phyloP scores from a whole-genome alignment of 2,797 vertebrate species.

The Propithecus perrieri region DNA sequence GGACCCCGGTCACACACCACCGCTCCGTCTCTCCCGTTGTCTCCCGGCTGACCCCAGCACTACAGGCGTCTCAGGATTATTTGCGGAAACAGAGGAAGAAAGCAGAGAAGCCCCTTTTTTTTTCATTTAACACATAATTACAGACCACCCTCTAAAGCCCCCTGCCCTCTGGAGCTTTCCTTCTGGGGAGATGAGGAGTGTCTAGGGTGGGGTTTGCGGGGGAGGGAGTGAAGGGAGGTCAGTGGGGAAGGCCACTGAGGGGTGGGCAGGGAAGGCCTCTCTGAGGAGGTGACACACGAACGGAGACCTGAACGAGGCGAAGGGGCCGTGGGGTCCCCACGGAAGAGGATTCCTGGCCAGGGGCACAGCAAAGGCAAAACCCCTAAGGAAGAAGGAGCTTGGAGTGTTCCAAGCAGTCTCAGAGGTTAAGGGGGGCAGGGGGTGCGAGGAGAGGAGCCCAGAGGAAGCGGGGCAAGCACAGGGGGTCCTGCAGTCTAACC shows the following conservation, averaged over 20 bases:
- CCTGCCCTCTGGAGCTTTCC: not conserved
- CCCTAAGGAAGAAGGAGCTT: not conserved
- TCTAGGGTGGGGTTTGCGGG: accelerated
- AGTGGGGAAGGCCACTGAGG: not conserved
- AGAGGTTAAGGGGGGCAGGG: accelerated
- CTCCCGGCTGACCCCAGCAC: too few relatives aligned
- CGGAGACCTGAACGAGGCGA: not conserved
- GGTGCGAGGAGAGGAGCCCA: not conserved
- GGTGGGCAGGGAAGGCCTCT: not conserved
- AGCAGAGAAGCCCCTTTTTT: not conserved
- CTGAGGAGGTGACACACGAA: not conserved
- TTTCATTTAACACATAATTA: not conserved
- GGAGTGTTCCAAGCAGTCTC: not conserved
- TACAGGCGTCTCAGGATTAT: not conserved
- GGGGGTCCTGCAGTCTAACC: not conserved
- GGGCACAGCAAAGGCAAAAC: not conserved
- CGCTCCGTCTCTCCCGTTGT: not conserved
- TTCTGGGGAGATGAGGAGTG: not conserved
- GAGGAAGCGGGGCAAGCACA: accelerated
- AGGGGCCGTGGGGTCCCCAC: not conserved
- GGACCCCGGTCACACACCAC: not conserved
- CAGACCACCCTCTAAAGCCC: not conserved
- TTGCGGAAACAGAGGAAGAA: not conserved
- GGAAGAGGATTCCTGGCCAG: not conserved
- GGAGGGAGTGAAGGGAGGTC: not conserved